Evolutionary conservation across 2,888 invertebrate species (phyloP), one percentile per base, ranked within the genome.

Genomic region (Amphipoea oculea): DNA sequence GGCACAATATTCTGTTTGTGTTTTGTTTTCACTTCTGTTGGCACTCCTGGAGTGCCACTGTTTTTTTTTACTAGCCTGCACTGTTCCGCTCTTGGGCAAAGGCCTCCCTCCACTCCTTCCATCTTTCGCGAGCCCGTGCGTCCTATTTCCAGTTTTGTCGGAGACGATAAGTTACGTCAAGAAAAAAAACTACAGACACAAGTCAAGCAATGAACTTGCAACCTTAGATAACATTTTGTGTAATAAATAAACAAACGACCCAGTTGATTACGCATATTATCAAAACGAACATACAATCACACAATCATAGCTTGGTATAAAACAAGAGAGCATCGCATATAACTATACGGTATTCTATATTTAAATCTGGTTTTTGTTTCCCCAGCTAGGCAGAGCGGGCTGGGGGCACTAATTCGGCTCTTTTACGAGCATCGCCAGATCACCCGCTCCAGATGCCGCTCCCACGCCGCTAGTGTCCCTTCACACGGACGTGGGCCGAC

Each of bases 361-460:
- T 94, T 95, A 95, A 94, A 94, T 90, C 86, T 89, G 91, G 93
- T 94, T 94, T 95, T 95, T 95, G 95, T 93, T 94, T 92, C 92
- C 92, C 92, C 92, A 91, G 94, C 94, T 93, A 93, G 93, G 92
- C 84, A 74, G 72, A 85, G 80, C 82, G 78, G 80, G 90, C 88
- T 92, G 91, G 92, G 92, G 93, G 94, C 92, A 94, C 96, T 96
- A 96, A 96, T 95, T 96, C 93, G 90, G 95, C 93, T 77, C 93
- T 94, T 96, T 96, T 96, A 96, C 95, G 96, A 96, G 93, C 91
- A 83, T 85, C 90, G 93, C 93, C 94, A 94, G 94, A 93, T 91
- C 94, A 91, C 90, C 91, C 92, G 92, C 90, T 90, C 94, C 95
- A 95, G 95, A 96, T 95, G 94, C 94, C 93, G 92, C 94, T 95